These are phyloP conservation scores for Penaeus japonicus DNA, from an alignment of 1,140 invertebrate genomes.

Conservation along the genomic window DNA sequence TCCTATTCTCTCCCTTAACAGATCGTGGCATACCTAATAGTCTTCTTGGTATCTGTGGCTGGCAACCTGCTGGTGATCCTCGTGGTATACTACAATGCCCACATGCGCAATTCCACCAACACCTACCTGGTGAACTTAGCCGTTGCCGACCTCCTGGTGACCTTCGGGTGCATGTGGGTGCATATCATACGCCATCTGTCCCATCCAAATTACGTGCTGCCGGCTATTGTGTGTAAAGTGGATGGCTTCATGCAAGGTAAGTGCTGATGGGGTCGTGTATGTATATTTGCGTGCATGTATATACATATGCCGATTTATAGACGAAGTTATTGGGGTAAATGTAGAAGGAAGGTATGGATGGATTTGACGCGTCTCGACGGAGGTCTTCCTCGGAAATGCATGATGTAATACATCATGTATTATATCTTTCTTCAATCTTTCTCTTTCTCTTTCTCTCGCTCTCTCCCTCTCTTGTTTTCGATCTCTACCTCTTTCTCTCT, in stretches of 20 bases:
- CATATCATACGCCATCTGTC: constrained; percentile 64
- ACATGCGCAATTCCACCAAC: constrained; percentile 64
- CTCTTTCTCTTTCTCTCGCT: too few species aligned
- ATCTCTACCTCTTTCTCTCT: too few species aligned
- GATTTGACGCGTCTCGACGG: too few species aligned
- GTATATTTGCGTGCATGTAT: not conserved
- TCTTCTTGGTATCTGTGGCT: constrained; percentile 62
- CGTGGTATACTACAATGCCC: constrained; percentile 66
- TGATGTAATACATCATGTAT: too few species aligned
- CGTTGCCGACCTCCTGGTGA: constrained; percentile 65
- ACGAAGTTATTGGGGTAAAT: too few species aligned
- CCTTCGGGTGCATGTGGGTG: constrained; percentile 67
- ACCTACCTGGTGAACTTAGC: constrained; percentile 65
- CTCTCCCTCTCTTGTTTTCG: too few species aligned
- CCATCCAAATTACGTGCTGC: constrained; percentile 63
- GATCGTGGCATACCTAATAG: constrained; percentile 43
- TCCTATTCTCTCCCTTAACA: not conserved
- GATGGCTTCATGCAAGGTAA: constrained; percentile 68
- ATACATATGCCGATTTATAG: too few species aligned
- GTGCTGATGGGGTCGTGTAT: constrained; percentile 42
- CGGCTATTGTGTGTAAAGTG: constrained; percentile 67
- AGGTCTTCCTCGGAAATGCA: too few species aligned
- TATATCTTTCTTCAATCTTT: too few species aligned
- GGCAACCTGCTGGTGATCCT: constrained; percentile 68
- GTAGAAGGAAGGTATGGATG: too few species aligned